phyloP scores from a whole-genome alignment of 1,140 invertebrate species.

The Teleogryllus occipitalis region DNA sequence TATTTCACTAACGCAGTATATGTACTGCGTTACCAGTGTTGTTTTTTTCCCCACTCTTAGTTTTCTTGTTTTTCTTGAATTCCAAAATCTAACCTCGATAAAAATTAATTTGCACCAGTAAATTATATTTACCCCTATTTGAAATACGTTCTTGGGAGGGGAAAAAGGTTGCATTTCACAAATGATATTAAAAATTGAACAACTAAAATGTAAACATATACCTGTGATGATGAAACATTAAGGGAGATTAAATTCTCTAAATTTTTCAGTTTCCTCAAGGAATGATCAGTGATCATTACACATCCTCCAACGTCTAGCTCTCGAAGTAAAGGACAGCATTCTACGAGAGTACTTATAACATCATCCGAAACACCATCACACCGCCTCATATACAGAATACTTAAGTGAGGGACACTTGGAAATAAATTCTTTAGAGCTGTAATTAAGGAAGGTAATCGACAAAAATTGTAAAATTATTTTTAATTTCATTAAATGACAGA shows the following conservation, averaged over 20 bases:
- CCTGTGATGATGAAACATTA: conserved; percentile 11
- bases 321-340: neutral
- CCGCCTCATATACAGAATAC: neutral
- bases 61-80: too few relatives aligned
- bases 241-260: neutral
- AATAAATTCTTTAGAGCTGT: conserved; percentile 10
- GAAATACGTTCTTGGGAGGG: too few relatives aligned
- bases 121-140: too few relatives aligned
- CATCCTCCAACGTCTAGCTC: conserved; percentile 8
- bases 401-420: conserved; percentile 1
- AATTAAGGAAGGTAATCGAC: neutral
- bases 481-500: neutral
- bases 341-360: neutral
- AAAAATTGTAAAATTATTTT: neutral
- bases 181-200: neutral
- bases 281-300: neutral
- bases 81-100: too few relatives aligned
- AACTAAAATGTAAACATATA: neutral
- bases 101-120: too few relatives aligned
- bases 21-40: too few relatives aligned
- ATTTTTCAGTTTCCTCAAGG: neutral
- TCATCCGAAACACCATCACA: conserved; percentile 6
- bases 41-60: too few relatives aligned
- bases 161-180: neutral
- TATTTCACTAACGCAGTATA: too few relatives aligned